Percentiles rank a stretch among this genome's conserved stretches.
Evolutionary conservation across 2,888 invertebrate genomes (phyloP).

Genomic region (Axea sp.): DNA sequence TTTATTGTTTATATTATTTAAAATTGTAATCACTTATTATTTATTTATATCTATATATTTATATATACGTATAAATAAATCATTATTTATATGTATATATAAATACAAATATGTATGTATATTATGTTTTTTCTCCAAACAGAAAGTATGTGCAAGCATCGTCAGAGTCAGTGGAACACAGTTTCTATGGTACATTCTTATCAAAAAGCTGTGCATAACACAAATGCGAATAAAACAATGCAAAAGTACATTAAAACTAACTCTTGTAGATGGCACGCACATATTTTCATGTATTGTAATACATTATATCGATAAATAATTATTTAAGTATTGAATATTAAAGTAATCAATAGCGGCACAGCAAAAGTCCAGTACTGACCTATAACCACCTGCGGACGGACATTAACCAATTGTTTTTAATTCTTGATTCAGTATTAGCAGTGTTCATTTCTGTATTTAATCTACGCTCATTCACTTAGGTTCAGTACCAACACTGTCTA

Average conservation of each 20-base stretch:
- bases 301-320: conserved; percentile 52
- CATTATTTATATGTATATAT: too few species aligned
- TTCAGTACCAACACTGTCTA: conserved; percentile 77
- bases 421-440: conserved; percentile 27
- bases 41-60: too few species aligned
- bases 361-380: conserved; percentile 79
- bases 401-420: conserved; percentile 68
- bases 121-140: not conserved
- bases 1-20: too few species aligned
- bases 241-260: not conserved
- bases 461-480: conserved; percentile 68
- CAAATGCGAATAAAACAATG: too few species aligned
- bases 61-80: too few species aligned
- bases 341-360: conserved; percentile 77
- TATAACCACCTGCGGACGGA: conserved; percentile 79
- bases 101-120: too few species aligned
- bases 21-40: conserved; percentile 28
- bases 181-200: too few species aligned
- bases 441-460: conserved; percentile 46
- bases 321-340: conserved; percentile 60
- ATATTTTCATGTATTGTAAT: conserved; percentile 36
- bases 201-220: too few species aligned
- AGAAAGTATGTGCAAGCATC: conserved; percentile 5
- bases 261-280: conserved; percentile 14
- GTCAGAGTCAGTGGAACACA: too few species aligned